These are phyloP conservation scores for Chrysocyon brachyurus DNA, from an alignment of 2,797 vertebrate species.

Conservation along the genomic window DNA sequence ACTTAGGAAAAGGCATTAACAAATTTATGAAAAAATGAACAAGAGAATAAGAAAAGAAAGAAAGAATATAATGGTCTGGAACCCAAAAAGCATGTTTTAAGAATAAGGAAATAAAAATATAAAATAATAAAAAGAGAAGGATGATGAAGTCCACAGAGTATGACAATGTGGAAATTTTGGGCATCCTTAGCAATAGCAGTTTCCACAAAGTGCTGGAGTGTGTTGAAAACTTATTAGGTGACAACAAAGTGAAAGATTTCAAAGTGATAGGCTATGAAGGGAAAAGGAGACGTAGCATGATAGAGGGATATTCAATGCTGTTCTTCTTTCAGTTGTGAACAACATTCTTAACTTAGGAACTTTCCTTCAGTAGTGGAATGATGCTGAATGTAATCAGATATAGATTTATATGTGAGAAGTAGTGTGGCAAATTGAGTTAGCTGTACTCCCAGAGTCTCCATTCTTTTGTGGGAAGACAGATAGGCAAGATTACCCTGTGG, in stretches of 20 bases:
- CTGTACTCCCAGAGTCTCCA: neutral
- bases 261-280: neutral
- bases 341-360: neutral
- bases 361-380: neutral
- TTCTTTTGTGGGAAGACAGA: neutral
- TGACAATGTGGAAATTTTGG: neutral
- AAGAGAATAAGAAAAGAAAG: neutral
- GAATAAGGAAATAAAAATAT: neutral
- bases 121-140: neutral
- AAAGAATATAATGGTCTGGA: neutral
- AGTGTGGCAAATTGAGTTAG: neutral
- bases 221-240: neutral
- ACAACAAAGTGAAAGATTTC: neutral
- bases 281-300: neutral
- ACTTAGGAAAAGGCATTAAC: neutral
- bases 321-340: neutral
- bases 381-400: neutral
- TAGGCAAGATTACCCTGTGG: neutral
- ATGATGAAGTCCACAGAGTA: accelerated
- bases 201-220: neutral
- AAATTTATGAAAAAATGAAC: neutral
- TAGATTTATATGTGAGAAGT: neutral
- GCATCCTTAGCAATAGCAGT: neutral
- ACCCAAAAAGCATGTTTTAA: neutral
- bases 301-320: neutral